These are phyloP conservation scores for Diglossa brunneiventris DNA, from an alignment of 2,113 vertebrate genomes.

Conservation along the genomic window DNA sequence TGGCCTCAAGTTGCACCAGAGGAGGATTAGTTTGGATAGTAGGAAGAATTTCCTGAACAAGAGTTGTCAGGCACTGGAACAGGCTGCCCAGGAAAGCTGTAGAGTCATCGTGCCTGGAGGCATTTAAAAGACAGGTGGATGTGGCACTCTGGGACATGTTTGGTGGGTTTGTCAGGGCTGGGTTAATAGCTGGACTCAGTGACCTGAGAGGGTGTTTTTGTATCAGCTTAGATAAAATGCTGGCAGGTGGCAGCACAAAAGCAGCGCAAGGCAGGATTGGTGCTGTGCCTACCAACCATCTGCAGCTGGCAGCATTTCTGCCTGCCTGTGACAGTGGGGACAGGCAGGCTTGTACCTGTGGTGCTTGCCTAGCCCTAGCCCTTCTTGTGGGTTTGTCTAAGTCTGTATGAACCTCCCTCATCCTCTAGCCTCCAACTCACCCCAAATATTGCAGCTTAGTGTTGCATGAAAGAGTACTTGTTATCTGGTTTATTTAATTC, in stretches of 20 bases:
- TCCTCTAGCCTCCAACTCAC: background rate
- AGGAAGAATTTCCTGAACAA: background rate
- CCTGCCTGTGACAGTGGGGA: background rate
- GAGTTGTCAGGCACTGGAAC: background rate
- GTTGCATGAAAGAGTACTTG: background rate
- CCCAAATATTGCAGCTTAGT: background rate
- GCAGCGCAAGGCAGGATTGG: background rate
- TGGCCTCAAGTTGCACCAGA: background rate
- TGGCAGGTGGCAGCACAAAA: background rate
- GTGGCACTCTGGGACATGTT: background rate
- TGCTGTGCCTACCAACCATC: background rate
- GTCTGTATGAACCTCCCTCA: background rate
- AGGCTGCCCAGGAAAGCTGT: background rate
- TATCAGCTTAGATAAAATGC: fast-evolving
- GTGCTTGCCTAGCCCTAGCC: background rate
- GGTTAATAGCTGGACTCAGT: no score
- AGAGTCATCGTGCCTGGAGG: background rate
- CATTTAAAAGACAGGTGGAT: background rate
- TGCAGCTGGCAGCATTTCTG: background rate
- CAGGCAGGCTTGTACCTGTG: background rate
- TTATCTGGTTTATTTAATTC: background rate
- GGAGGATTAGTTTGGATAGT: background rate
- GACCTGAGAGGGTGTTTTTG: background rate
- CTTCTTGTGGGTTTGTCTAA: background rate
- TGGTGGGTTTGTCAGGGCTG: background rate